Conservation (phyloP, 2,113 vertebrate species). For the Pygoscelis adeliae region DNA sequence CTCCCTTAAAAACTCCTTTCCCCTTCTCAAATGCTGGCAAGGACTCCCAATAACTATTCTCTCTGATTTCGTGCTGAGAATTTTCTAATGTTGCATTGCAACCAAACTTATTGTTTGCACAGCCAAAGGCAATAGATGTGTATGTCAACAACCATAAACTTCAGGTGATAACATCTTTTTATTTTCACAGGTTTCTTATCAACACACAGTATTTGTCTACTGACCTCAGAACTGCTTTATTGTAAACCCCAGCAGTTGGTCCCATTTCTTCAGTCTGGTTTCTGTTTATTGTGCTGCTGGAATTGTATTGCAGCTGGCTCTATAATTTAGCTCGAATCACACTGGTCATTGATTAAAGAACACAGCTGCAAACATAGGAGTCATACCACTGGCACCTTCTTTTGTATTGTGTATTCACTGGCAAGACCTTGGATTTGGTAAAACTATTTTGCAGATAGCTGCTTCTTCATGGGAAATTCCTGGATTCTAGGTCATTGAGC, state of each 20-base stretch:
- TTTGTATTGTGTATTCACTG: not conserved
- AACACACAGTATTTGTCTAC: not conserved
- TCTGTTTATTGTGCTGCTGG: not conserved
- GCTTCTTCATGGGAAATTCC: not conserved
- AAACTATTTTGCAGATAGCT: rapidly evolving
- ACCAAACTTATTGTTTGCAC: not conserved
- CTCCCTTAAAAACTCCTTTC: not conserved
- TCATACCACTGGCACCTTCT: not conserved
- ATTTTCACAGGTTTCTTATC: not conserved
- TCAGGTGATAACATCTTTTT: not conserved
- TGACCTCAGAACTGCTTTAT: not conserved
- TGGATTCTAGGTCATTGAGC: not conserved
- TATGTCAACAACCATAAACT: not conserved
- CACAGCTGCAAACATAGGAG: rapidly evolving
- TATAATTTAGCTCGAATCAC: not conserved
- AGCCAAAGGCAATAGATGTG: not conserved
- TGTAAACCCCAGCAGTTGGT: not conserved
- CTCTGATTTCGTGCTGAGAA: not conserved
- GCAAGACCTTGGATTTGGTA: not conserved
- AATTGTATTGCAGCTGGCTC: not conserved
- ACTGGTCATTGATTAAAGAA: not conserved
- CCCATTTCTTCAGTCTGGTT: not conserved
- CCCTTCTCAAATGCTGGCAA: not conserved
- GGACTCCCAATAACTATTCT: not conserved
- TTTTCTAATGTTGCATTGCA: not conserved